Conservation (phyloP, 2,113 vertebrate species). For the Otis tarda region DNA sequence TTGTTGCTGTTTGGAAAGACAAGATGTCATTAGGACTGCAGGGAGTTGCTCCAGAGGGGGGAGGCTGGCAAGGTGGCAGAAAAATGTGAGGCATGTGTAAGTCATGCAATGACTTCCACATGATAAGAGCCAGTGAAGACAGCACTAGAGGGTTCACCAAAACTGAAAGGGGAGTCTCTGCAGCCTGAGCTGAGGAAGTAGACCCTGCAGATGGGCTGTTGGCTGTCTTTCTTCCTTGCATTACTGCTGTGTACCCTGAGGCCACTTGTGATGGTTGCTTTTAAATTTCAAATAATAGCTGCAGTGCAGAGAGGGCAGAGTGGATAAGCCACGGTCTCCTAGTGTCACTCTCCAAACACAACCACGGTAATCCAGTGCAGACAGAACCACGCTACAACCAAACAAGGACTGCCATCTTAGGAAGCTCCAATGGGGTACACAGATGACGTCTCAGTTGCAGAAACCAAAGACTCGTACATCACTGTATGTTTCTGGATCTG, state of each 20-base stretch:
- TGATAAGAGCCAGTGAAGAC: neutral
- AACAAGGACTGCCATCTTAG: neutral
- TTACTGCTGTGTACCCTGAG: neutral
- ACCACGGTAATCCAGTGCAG: neutral
- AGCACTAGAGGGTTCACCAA: neutral
- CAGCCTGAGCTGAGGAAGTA: neutral
- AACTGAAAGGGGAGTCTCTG: neutral
- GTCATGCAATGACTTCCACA: neutral
- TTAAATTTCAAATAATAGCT: neutral
- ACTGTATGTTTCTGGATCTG: neutral
- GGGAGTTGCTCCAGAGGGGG: neutral
- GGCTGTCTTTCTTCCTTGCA: neutral
- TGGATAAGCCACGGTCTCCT: neutral
- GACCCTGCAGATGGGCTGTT: neutral
- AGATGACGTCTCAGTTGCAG: neutral
- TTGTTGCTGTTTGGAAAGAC: neutral
- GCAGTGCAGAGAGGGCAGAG: neutral
- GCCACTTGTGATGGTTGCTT: neutral
- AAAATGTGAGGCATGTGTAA: neutral
- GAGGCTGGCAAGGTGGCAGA: neutral
- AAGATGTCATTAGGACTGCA: neutral
- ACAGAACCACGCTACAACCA: neutral
- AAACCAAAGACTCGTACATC: neutral
- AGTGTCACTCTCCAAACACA: neutral
- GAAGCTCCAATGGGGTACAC: neutral